Evolutionary conservation across 2,888 invertebrate genomes (phyloP).

Genomic region (Trachelus tabidus): DNA sequence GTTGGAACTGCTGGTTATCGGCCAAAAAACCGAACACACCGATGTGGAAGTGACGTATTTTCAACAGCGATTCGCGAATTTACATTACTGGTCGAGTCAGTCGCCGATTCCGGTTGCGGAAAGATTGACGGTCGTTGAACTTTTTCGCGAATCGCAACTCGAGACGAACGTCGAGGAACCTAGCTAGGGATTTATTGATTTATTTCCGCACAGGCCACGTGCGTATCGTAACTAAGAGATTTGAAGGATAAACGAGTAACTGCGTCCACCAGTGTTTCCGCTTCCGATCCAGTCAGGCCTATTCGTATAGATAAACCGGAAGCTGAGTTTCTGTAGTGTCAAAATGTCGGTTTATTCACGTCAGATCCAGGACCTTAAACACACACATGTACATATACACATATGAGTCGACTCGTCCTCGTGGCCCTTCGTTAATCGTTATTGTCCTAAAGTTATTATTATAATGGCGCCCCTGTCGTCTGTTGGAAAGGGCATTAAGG

Average conservation of each 20-base stretch:
- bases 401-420: slow-evolving; percentile 15
- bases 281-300: neutral
- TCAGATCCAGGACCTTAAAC: neutral
- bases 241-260: neutral
- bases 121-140: neutral
- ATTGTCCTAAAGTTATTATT: slow-evolving; percentile 48
- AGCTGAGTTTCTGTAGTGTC: neutral
- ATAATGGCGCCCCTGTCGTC: slow-evolving; percentile 39
- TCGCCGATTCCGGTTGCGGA: neutral
- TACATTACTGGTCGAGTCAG: neutral
- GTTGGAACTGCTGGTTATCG: neutral
- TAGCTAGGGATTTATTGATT: no score
- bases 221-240: neutral
- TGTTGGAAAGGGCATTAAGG: slow-evolving; percentile 33
- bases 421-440: slow-evolving; percentile 40
- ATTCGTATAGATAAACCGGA: neutral
- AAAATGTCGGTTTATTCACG: neutral
- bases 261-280: neutral
- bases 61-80: no score
- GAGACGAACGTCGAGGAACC: neutral
- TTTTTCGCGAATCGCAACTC: neutral
- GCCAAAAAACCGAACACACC: neutral
- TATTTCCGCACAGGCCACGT: neutral
- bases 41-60: neutral
- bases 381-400: neutral